A percentile compares a stretch with the other conserved stretches of the same genome.
phyloP scores from a whole-genome alignment of 2,797 vertebrate genomes.

The Pangasius larnaudii region DNA sequence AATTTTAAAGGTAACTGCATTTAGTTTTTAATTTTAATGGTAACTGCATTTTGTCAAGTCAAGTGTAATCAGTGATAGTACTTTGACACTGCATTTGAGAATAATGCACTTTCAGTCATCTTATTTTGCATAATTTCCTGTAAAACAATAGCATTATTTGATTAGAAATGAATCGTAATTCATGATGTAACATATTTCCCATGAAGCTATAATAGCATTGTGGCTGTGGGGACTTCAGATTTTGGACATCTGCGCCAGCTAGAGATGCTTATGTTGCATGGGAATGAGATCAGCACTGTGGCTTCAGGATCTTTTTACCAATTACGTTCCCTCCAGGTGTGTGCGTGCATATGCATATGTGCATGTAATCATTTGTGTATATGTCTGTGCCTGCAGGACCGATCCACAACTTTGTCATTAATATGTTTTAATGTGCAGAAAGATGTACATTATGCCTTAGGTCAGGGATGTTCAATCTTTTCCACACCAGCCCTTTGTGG shows the following conservation, averaged over 20 bases:
- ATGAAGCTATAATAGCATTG: slow-evolving; percentile 80
- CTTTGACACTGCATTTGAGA: neutral
- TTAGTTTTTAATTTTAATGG: neutral
- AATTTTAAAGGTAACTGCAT: neutral
- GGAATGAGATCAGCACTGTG: slow-evolving; percentile 77
- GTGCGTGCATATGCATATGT: neutral
- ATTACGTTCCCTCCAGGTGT: slow-evolving; percentile 79
- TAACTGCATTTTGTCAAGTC: neutral
- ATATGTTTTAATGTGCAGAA: slow-evolving; percentile 3
- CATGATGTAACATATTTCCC: slow-evolving; percentile 18
- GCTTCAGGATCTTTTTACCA: slow-evolving; percentile 76
- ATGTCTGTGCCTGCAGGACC: neutral
- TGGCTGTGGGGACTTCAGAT: slow-evolving; percentile 71
- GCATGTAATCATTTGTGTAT: neutral
- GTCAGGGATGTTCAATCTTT: neutral
- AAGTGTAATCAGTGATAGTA: neutral
- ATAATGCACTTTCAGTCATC: neutral
- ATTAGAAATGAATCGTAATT: neutral
- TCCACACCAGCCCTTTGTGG: neutral
- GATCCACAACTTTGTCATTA: slow-evolving; percentile 1
- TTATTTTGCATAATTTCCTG: neutral
- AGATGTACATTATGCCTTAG: neutral
- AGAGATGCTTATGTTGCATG: slow-evolving; percentile 85
- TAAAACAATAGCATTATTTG: slow-evolving; percentile 1
- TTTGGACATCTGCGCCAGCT: slow-evolving; percentile 74